Base-by-base conservation (phyloP, 1,140 invertebrate genomes). In the Pygmarrhopalites habei region DNA sequence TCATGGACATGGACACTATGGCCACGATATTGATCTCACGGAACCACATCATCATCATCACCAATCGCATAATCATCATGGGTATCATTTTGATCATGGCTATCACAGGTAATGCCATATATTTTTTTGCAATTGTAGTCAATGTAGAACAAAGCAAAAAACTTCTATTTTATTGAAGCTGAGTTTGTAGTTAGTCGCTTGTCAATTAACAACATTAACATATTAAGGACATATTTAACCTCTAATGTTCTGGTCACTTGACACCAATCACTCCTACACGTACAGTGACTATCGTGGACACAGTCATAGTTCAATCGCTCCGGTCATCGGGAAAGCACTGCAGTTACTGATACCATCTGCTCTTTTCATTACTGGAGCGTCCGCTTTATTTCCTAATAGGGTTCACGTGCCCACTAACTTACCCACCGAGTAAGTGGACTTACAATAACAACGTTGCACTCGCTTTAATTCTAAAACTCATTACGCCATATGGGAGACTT, bases 381-480 rank as follows among this genome's bases (percentile, higher is more conserved):
- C 69, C 17, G 65, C 65, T 15, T 26, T 70, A 4, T 70, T 70
- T 39, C 69, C 69, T 1, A 65, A 62, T 23, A 23, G 65, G 2
- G 47, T 70, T 41, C 63, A 65, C 41, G 69, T 70, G 14, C 65
- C 65, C 2, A 70, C 69, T 2, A 61, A 60, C 5, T 28, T 58
- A 35, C 5, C 32, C 7, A 41, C 53, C 4, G 53, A 56, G 53
- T 56, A 23, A 44, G 23, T 44, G 14, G 57, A 35, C 5, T 7
- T 15, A 35, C 32, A 35, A 35, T 7, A 35, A 7, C 15, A 7
- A 35, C 32, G 15, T 35, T 15, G 15, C 32, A 35, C 32, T 35
- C 15, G 5, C 32, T 35, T 15, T 7, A 35, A 35, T 35, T 15
- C 21, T 35, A 26, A 30, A 57, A 57, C n/a, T n/a, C n/a, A n/a